Base-by-base conservation (phyloP, 2,113 vertebrate species). In the Ameiurus melas region DNA sequence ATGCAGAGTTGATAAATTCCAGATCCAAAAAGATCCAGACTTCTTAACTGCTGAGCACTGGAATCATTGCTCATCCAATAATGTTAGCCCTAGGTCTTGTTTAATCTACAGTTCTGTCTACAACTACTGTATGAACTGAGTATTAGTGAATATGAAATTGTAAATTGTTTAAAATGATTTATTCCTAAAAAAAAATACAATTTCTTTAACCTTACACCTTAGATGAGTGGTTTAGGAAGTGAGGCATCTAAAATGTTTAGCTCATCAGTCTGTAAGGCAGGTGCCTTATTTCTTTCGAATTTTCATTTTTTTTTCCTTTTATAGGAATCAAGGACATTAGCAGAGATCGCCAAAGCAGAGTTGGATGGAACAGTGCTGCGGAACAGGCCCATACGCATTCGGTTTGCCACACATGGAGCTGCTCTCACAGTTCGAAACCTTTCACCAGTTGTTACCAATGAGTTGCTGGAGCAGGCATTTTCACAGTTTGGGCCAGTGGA, bases 261-360 rank as follows among this genome's bases (percentile, higher is more conserved):
- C 22, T 17, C 19, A 71, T 12, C 20, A 53, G n/a, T 85, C 33
- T 57, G 25, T 60, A 10, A 1, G 12, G 7, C 47, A 75, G 33
- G 5, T n/a, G 19, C 5, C 3, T 62, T 71, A 43, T 55, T 71
- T 36, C 57, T 79, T n/a, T n/a, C n/a, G n/a, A n/a, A n/a, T n/a
- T n/a, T n/a, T n/a, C n/a, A n/a, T n/a, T n/a, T 39, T 57, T 39
- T 86, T 43, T 64, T 66, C 6, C 91, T 64, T 88, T 91, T 10
- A 85, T 70, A 99, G 98, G 98, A 99, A 96, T 98, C 97, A 47
- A 96, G 97, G 90, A 99, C 97, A 8, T 90, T 99, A 91, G 98
- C 98, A 89, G 98, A 99, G 92, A 98, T 99, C 84, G 98, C 98
- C 13, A 99, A 99, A 94, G 97, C 96, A 64, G 98, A 99, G 91